Evolutionary conservation across 2,888 invertebrate genomes (phyloP).

Genomic region (Drosophila infuscata): DNA sequence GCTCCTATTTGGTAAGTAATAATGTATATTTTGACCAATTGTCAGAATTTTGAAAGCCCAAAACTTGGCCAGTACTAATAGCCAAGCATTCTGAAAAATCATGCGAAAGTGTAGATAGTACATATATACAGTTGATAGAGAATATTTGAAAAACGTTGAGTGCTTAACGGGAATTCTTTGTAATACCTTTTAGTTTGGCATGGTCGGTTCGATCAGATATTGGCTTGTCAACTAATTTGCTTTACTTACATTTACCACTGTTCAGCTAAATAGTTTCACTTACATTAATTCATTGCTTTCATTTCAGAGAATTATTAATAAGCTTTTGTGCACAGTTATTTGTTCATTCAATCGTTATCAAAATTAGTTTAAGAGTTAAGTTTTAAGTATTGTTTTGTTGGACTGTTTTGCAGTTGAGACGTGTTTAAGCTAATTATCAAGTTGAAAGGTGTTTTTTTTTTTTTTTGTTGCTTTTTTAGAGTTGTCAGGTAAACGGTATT

Average conservation of each 20-base stretch:
- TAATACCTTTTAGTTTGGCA: slow-evolving; percentile 10
- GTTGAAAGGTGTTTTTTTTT: slow-evolving; percentile 5
- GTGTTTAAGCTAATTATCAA: slow-evolving; percentile 10
- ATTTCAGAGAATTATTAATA: slow-evolving; percentile 3
- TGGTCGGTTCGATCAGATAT: neutral
- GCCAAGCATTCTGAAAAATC: slow-evolving; percentile 25
- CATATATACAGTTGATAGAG: slow-evolving; percentile 21
- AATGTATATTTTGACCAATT: neutral
- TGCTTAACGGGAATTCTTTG: slow-evolving; percentile 9
- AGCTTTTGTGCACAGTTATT: slow-evolving; percentile 14
- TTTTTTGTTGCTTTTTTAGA: neutral
- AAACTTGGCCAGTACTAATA: slow-evolving; percentile 5
- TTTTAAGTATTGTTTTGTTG: slow-evolving; percentile 1
- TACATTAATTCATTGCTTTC: slow-evolving; percentile 7
- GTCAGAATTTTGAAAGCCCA: slow-evolving; percentile 8
- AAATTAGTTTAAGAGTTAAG: neutral
- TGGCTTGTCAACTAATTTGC: slow-evolving; percentile 6
- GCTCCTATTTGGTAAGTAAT: slow-evolving; percentile 9
- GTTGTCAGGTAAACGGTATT: neutral
- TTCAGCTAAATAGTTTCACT: slow-evolving; percentile 21
- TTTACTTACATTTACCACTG: slow-evolving; percentile 44
- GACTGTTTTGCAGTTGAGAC: neutral
- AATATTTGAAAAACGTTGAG: neutral
- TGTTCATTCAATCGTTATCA: slow-evolving; percentile 12
- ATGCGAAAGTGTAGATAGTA: slow-evolving; percentile 27